Percentiles rank a stretch among this genome's conserved stretches.
phyloP scores from a whole-genome alignment of 2,888 invertebrate genomes.

The Tetragonula carbonaria region DNA sequence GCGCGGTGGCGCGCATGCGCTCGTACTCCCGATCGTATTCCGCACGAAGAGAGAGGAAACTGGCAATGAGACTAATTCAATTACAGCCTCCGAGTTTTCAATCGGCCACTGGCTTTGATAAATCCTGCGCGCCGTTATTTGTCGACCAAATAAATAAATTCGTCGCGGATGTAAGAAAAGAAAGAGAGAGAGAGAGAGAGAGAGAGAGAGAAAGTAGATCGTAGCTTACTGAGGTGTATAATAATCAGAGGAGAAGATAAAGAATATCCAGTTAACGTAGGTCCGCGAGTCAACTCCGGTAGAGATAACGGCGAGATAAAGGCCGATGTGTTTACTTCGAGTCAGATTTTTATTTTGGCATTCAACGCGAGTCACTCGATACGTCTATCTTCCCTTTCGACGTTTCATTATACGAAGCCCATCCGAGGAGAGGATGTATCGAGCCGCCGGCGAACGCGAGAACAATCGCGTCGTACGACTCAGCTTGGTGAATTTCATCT shows the following conservation, averaged over 20 bases:
- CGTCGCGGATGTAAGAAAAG: neutral
- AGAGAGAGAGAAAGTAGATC: neutral
- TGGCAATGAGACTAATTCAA: slow-evolving; percentile 29
- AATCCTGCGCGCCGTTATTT: neutral
- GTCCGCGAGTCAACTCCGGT: slow-evolving; percentile 7
- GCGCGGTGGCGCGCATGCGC: slow-evolving; percentile 27
- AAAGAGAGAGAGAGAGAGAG: too few relatives aligned
- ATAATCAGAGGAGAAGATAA: slow-evolving; percentile 1
- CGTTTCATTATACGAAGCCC: neutral
- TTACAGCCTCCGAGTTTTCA: slow-evolving; percentile 26
- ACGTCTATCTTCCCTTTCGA: neutral
- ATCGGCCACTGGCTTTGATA: neutral
- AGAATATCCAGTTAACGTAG: slow-evolving; percentile 27
- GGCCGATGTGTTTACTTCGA: slow-evolving; percentile 25
- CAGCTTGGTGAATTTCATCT: slow-evolving; percentile 3
- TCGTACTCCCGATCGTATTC: slow-evolving; percentile 33
- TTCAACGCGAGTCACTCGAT: neutral
- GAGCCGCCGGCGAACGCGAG: neutral
- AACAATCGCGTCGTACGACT: neutral
- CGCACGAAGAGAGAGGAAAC: slow-evolving; percentile 36
- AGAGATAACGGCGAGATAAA: slow-evolving; percentile 24
- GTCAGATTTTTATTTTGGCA: slow-evolving; percentile 1
- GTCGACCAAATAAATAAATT: neutral
- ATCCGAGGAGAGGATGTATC: too few relatives aligned
- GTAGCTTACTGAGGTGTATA: neutral